phyloP scores from a whole-genome alignment of 2,888 invertebrate species.

The Osmoderma eremita region DNA sequence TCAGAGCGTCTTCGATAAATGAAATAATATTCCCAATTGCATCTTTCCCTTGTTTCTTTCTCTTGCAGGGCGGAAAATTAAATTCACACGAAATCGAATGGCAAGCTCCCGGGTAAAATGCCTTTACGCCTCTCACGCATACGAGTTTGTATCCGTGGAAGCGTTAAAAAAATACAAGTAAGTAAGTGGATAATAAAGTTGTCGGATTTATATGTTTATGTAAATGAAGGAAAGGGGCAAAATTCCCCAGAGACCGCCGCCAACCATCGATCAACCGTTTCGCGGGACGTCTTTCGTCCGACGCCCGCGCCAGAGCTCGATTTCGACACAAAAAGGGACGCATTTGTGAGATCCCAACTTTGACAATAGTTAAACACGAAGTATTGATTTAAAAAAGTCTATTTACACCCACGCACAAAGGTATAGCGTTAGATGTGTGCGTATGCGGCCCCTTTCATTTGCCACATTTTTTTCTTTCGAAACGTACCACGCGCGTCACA shows the following conservation, averaged over 20 bases:
- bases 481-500: not conserved
- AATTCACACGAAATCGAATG: conserved; percentile 25
- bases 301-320: conserved; percentile 5
- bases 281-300: conserved; percentile 5
- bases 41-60: conserved; percentile 5
- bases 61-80: conserved; percentile 16
- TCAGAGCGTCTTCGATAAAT: conserved; percentile 8
- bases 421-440: not conserved
- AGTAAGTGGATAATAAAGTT: conserved; percentile 38
- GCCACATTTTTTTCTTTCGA: not conserved
- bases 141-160: conserved; percentile 23
- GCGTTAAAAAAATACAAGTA: conserved; percentile 37
- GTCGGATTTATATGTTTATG: conserved; percentile 38
- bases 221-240: conserved; percentile 34
- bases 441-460: conserved; percentile 1
- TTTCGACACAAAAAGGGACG: not conserved
- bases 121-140: conserved; percentile 16
- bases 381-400: conserved; percentile 15
- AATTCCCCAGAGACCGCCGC: conserved; percentile 15
- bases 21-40: conserved; percentile 8
- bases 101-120: conserved; percentile 3
- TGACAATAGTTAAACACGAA: conserved; percentile 32
- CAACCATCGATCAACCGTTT: conserved; percentile 33
- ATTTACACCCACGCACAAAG: conserved; percentile 6
- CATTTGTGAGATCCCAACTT: conserved; percentile 11